Percentiles rank a stretch among this genome's conserved stretches.
Evolutionary conservation across 1,140 invertebrate species (phyloP).

Genomic region (Oncopeltus fasciatus): DNA sequence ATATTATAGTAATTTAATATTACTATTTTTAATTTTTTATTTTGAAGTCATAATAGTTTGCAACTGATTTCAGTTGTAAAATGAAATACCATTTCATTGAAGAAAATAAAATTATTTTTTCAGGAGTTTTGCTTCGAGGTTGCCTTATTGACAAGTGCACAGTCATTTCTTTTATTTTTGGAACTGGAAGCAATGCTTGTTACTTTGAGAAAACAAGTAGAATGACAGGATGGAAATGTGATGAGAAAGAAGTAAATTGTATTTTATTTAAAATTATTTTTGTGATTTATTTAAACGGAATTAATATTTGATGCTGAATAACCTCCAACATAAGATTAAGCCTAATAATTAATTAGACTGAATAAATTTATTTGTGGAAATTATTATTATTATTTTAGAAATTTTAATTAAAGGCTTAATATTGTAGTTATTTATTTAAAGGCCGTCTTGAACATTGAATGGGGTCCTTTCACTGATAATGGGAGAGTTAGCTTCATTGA

Average conservation of each 20-base stretch:
- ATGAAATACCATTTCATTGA: no score
- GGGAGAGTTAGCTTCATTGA: neutral
- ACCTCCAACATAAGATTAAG: no score
- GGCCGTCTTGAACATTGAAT: neutral
- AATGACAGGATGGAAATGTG: neutral
- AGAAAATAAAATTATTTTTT: neutral
- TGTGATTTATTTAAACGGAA: no score
- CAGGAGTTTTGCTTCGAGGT: slow-evolving; percentile 40
- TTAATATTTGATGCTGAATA: no score
- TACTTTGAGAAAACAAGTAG: slow-evolving; percentile 50
- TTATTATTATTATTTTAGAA: no score
- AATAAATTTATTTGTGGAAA: no score
- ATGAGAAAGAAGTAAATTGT: neutral
- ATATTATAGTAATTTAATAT: no score
- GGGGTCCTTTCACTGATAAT: neutral
- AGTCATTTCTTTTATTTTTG: slow-evolving; percentile 42
- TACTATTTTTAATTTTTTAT: neutral
- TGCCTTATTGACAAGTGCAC: slow-evolving; percentile 38
- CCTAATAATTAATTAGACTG: no score
- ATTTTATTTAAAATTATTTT: no score
- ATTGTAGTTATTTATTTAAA: neutral
- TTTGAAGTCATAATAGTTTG: no score
- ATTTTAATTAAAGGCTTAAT: no score
- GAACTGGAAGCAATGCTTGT: slow-evolving; percentile 66
- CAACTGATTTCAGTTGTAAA: no score